Evolutionary conservation across 2,888 invertebrate species (phyloP), one percentile per base, ranked within the genome.

Genomic region (Aphelenchoides bicaudatus): DNA sequence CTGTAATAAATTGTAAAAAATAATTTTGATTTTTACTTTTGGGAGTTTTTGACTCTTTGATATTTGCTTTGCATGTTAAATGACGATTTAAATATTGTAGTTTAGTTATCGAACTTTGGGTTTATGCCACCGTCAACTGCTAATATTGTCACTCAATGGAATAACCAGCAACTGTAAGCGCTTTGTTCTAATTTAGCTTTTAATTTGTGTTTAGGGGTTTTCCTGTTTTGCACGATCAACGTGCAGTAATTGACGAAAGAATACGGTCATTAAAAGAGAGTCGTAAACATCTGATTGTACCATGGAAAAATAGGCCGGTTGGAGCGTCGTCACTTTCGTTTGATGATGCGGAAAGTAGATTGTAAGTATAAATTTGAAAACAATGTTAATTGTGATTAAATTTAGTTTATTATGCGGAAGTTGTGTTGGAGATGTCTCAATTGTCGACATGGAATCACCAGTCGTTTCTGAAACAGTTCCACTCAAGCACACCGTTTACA

Each of bases 371-470:
- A 5, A 37, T 6, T 6, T 16, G 6, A 34, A 34, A 8, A 37
- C n/a, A 16, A n/a, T 25, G 16, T 23, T 13, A n/a, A 49, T 39
- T 58, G 23, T 8, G 4, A 10, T 13, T 21, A 25, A n/a, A 43
- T 62, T 58, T 37, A 62, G 62, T 19, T 39, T 62, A 5, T n/a
- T 62, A n/a, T 62, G 58, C 28, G 62, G 62, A 16, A 46, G 39
- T 37, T 25, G 62, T 4, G 19, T 57, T 3, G 62, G 62, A 2
- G 21, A n/a, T 10, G 58, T 62, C 8, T 25, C 63, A 13, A 65
- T 62, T 29, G 47, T 62, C 19, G 62, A 62, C 38, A 39, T 62
- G 25, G 64, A 62, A n/a, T 23, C 52, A 8, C 52, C 52, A 13
- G 38, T 19, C 2, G 13, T 16, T 6, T 19, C 34, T 8, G 16